A percentile compares a stretch with the other conserved stretches of the same genome.
Evolutionary conservation across 2,888 invertebrate genomes (phyloP).

Genomic region (Mythimna ferrago): DNA sequence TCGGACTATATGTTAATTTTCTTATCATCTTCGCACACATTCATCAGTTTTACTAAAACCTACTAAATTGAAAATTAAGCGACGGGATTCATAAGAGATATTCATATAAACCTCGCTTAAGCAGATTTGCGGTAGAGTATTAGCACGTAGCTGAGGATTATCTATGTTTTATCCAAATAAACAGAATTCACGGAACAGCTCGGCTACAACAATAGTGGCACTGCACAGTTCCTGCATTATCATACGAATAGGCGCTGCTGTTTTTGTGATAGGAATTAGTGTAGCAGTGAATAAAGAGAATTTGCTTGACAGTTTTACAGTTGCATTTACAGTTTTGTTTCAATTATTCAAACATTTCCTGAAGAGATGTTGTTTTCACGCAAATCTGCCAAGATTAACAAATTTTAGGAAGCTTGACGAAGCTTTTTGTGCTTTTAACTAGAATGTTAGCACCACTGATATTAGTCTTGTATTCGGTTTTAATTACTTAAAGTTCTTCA

Average conservation of each 20-base stretch:
- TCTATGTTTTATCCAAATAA: constrained; percentile 57
- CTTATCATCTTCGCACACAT: constrained; percentile 34
- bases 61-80: constrained; percentile 48
- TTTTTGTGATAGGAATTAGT: constrained; percentile 65
- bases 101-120: constrained; percentile 51
- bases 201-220: constrained; percentile 59
- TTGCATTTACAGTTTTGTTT: constrained; percentile 36
- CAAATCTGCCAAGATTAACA: constrained; percentile 15
- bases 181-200: constrained; percentile 56
- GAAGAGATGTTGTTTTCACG: constrained; percentile 18
- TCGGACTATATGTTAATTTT: constrained; percentile 56
- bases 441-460: background rate
- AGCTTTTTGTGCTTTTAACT: constrained; percentile 10
- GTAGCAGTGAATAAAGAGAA: constrained; percentile 47
- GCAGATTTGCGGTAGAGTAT: constrained; percentile 51
- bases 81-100: constrained; percentile 46
- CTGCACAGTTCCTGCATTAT: constrained; percentile 61
- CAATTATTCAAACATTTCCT: constrained; percentile 30
- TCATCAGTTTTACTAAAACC: constrained; percentile 38
- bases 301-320: constrained; percentile 41
- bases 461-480: constrained; percentile 17
- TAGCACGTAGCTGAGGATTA: constrained; percentile 59
- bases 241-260: constrained; percentile 62
- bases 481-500: constrained; percentile 36
- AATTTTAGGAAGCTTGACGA: constrained; percentile 6